These are phyloP conservation scores for Thalpophila matura DNA, from an alignment of 2,888 invertebrate genomes.

Conservation along the genomic window DNA sequence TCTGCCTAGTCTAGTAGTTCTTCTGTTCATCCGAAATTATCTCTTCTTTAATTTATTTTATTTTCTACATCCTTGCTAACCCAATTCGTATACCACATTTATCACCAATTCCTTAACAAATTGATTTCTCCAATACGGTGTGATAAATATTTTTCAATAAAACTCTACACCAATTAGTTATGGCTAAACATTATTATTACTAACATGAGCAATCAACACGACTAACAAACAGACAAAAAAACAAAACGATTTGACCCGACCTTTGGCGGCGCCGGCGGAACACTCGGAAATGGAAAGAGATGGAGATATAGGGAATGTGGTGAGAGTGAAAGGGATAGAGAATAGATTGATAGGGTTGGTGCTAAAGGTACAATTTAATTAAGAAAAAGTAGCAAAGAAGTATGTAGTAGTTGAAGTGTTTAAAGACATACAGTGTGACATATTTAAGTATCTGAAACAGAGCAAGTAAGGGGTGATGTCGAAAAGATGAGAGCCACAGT, in stretches of 20 bases:
- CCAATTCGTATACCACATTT: conserved; percentile 14
- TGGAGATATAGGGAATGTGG: conserved; percentile 38
- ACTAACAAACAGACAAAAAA: conserved; percentile 79
- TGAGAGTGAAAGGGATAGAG: conserved; percentile 60
- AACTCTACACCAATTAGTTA: conserved; percentile 89
- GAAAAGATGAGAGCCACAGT: no score
- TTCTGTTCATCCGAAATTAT: background rate
- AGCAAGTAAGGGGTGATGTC: no score
- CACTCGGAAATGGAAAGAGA: conserved; percentile 66
- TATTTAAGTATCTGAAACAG: no score
- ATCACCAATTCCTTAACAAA: conserved; percentile 49
- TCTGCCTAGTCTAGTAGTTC: background rate
- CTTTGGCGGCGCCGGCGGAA: conserved; percentile 83
- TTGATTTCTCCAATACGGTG: conserved; percentile 53
- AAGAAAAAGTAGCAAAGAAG: background rate
- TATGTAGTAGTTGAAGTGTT: background rate
- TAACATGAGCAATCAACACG: conserved; percentile 82
- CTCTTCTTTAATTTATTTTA: conserved; percentile 3
- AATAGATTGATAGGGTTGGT: conserved; percentile 51
- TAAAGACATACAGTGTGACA: background rate
- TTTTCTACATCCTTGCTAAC: conserved; percentile 11
- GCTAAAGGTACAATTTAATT: conserved; percentile 15
- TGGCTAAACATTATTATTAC: conserved; percentile 88
- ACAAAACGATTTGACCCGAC: conserved; percentile 88
- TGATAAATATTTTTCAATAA: conserved; percentile 84